Percentiles rank a stretch among this genome's conserved stretches.
phyloP scores from a whole-genome alignment of 92 coral and sea anemone genomes.

The Hydrozoanthus gracilis region DNA sequence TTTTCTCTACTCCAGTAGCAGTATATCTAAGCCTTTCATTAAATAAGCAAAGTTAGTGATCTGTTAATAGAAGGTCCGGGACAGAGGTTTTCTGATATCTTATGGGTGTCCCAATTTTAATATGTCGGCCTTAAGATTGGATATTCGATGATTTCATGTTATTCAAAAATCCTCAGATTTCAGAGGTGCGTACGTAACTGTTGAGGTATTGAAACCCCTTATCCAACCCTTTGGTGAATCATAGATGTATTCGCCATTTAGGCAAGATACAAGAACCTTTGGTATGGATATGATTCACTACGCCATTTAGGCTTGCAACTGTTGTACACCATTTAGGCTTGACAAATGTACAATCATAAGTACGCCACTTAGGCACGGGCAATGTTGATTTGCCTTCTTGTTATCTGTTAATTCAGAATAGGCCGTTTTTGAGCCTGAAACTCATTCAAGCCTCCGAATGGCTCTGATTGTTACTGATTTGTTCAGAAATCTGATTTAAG shows the following conservation, averaged over 20 bases:
- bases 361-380: conserved; percentile 28
- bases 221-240: no score
- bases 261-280: not conserved
- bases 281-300: no score
- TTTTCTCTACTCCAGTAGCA: conserved; percentile 21
- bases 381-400: not conserved
- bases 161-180: not conserved
- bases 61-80: no score
- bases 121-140: not conserved
- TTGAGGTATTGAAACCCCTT: no score
- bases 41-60: not conserved
- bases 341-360: not conserved
- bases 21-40: not conserved
- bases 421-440: not conserved
- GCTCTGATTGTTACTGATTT: not conserved
- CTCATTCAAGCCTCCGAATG: not conserved
- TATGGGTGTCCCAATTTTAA: not conserved
- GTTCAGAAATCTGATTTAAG: conserved; percentile 9
- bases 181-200: no score
- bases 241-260: not conserved
- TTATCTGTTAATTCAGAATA: not conserved
- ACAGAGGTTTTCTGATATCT: not conserved
- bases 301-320: not conserved
- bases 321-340: no score
- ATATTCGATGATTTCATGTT: not conserved